Conservation (phyloP, 2,113 vertebrate species). For the Melanocharis versteri region DNA sequence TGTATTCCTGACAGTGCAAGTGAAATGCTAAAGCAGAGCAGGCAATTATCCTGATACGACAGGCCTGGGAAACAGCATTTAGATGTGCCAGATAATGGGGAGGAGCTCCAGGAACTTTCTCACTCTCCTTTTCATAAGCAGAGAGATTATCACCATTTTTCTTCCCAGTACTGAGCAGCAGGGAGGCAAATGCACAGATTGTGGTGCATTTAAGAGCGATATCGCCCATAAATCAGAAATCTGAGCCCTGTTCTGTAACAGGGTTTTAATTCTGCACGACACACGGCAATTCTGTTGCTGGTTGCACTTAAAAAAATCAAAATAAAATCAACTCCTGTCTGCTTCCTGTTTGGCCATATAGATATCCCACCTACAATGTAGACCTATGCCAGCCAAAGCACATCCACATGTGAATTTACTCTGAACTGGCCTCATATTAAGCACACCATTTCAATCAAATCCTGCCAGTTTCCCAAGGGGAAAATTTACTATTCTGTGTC, state of each 20-base stretch:
- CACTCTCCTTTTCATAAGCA: conserved; percentile 5
- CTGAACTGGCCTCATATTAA: not conserved
- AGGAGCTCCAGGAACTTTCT: conserved; percentile 34
- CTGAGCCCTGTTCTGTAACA: not conserved
- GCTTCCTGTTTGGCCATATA: not conserved
- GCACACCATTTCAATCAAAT: not conserved
- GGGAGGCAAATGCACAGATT: not conserved
- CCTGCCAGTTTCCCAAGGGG: not conserved
- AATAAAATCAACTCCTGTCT: not conserved
- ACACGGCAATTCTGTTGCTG: not conserved
- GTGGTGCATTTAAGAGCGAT: not conserved
- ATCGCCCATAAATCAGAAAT: not conserved
- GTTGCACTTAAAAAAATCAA: not conserved
- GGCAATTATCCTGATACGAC: not conserved
- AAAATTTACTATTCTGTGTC: not conserved
- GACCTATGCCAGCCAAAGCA: not conserved
- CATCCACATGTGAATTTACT: not conserved
- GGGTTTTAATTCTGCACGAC: not conserved
- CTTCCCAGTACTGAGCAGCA: not conserved
- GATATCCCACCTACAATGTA: not conserved
- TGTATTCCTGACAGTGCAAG: conserved; percentile 45
- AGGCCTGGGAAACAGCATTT: not conserved
- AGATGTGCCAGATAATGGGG: not conserved
- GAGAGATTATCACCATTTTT: conserved; percentile 28
- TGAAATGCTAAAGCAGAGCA: conserved; percentile 15